Evolutionary conservation across 2,113 vertebrate species (phyloP), one percentile per base, ranked within the genome.

Genomic region (Tenrec ecaudatus): DNA sequence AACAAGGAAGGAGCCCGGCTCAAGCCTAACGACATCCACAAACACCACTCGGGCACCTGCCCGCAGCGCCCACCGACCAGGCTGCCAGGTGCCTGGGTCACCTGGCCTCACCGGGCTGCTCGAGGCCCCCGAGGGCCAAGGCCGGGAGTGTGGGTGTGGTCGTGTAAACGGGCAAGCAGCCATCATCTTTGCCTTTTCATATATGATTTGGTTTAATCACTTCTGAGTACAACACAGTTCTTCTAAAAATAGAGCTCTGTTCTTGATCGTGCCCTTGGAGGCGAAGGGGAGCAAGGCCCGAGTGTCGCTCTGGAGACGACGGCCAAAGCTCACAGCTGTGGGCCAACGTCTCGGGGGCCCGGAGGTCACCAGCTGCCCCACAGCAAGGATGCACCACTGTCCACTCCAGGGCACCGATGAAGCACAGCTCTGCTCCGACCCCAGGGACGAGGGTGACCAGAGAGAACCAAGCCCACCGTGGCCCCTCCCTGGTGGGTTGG

Each of bases 241-340:
- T 96, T 97, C 93, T 96, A 43, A 97, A 97, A 97, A 97, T 82
- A 97, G 78, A 96, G 69, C 90, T 92, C 82, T 96, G 86, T 97
- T 97, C 96, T 97, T 96, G 94, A 95, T 94, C 36, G 58, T 64
- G 88, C 88, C 38, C 43, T 53, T 17, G 75, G 88, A 84, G 73
- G 85, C 25, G 85, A 53, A 47, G 90, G 89, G 92, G 90, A 53
- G 47, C 47, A 47, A 47, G 96, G 90, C n/a, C 86, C 60, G 95
- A 81, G 58, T 40, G 0, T 69, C 81, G 90, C 58, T 78, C 57
- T 25, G 85, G 88, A 64, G 82, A 6, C 71, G 68, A 3, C 1
- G 1, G 82, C 93, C 89, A 86, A 43, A 0, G n/a, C 58, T 82
- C 89, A 92, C 0, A 43, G 81, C 71, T n/a, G 78, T 4, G 38